phyloP scores from a whole-genome alignment of 2,113 vertebrate species.

The Gymnorhina tibicen region DNA sequence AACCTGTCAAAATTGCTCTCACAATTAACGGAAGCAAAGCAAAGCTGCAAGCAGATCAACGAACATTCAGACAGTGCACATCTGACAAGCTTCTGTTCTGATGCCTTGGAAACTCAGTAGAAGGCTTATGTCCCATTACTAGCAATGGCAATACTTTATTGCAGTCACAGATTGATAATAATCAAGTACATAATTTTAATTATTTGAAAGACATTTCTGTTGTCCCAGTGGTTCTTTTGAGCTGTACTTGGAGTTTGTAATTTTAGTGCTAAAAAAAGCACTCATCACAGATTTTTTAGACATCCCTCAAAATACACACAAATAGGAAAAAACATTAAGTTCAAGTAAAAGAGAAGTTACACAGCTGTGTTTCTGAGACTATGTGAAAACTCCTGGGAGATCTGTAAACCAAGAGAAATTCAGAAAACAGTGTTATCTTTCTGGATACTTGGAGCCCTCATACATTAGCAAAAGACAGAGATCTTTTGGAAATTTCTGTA shows the following conservation, averaged over 20 bases:
- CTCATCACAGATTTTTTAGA: neutral
- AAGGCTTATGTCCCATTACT: rapidly evolving
- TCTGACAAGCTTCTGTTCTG: neutral
- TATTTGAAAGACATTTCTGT: neutral
- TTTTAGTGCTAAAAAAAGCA: neutral
- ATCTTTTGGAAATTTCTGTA: neutral
- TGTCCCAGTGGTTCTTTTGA: neutral
- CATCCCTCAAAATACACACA: neutral
- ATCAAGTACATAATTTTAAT: neutral
- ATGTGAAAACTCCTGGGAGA: neutral
- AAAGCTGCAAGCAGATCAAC: neutral
- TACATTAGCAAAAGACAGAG: neutral
- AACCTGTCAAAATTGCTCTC: neutral
- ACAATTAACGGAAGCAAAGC: neutral
- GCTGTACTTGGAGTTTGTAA: neutral
- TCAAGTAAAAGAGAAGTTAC: neutral
- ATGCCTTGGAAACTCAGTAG: neutral
- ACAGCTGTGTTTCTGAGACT: neutral
- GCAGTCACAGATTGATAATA: neutral
- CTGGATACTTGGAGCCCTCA: neutral
- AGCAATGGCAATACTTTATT: neutral
- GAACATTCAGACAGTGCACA: neutral
- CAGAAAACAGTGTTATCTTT: neutral
- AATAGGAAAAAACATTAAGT: neutral
- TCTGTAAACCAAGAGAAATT: neutral